Percentiles rank a stretch among this genome's conserved stretches.
Conservation (phyloP, 2,113 vertebrate species). For the Oryzias javanicus region DNA sequence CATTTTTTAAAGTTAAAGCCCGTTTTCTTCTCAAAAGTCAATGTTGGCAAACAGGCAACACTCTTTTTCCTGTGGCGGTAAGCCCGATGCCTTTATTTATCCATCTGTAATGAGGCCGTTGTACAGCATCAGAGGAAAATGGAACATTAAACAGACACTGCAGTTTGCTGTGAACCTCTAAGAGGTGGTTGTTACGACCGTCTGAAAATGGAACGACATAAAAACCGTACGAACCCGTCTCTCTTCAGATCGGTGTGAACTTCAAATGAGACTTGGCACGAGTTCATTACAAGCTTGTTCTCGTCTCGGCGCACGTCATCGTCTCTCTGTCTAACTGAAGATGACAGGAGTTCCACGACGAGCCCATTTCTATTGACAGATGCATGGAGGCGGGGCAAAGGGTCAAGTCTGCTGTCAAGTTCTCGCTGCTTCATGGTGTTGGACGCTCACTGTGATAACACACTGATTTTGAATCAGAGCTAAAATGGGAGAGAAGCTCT, state of each 20-base stretch:
- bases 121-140: too few relatives aligned
- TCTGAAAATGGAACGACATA: too few relatives aligned
- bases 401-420: conserved; percentile 44
- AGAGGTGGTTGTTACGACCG: too few relatives aligned
- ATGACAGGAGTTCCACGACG: conserved; percentile 39
- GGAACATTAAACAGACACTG: too few relatives aligned
- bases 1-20: too few relatives aligned
- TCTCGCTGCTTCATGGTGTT: conserved; percentile 28
- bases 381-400: conserved; percentile 26
- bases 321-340: conserved; percentile 48
- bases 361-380: conserved; percentile 62
- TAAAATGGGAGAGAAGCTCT: not conserved
- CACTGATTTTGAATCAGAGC: not conserved
- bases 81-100: too few relatives aligned
- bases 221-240: not conserved
- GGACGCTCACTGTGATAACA: conserved; percentile 1
- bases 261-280: conserved; percentile 20
- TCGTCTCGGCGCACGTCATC: conserved; percentile 28
- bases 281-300: conserved; percentile 3
- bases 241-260: not conserved
- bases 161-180: too few relatives aligned
- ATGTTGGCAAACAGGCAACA: too few relatives aligned
- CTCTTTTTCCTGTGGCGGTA: too few relatives aligned
- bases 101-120: too few relatives aligned
- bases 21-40: too few relatives aligned